A percentile compares a stretch with the other conserved stretches of the same genome.
These are phyloP conservation scores for Haliaeetus leucogaster DNA, from an alignment of 2,113 vertebrate genomes.

Conservation along the genomic window DNA sequence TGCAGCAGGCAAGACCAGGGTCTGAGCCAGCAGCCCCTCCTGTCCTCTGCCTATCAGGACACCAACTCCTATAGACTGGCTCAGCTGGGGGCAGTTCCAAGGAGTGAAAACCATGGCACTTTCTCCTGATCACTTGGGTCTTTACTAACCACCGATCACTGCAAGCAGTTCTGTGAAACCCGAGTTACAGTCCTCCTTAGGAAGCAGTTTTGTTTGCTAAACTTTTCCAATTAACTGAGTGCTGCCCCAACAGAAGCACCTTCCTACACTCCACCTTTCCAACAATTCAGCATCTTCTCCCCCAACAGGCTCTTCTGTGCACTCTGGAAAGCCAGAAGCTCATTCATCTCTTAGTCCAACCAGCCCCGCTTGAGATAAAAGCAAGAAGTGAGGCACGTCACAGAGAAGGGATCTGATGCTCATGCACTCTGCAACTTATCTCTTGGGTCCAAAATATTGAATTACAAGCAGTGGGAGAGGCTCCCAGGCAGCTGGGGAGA, in stretches of 20 bases:
- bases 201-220: not conserved
- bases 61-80: not conserved
- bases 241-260: not conserved
- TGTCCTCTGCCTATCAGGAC: not conserved
- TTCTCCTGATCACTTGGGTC: not conserved
- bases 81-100: not conserved
- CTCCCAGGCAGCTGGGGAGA: not conserved
- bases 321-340: not conserved
- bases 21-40: not conserved
- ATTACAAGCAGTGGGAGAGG: not conserved
- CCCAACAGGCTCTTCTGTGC: not conserved
- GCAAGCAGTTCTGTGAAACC: not conserved
- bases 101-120: fast-evolving
- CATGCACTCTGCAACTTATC: not conserved
- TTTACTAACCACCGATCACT: not conserved
- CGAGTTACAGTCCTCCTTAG: not conserved
- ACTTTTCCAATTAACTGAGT: not conserved
- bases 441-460: not conserved
- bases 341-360: not conserved
- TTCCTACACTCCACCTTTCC: not conserved
- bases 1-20: not conserved
- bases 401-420: not conserved
- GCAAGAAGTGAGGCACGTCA: not conserved
- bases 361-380: not conserved
- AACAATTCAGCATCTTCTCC: not conserved